Percentiles rank a stretch among this genome's conserved stretches.
These are phyloP conservation scores for Hypanus sabinus DNA, from an alignment of 2,113 vertebrate genomes.

Conservation along the genomic window DNA sequence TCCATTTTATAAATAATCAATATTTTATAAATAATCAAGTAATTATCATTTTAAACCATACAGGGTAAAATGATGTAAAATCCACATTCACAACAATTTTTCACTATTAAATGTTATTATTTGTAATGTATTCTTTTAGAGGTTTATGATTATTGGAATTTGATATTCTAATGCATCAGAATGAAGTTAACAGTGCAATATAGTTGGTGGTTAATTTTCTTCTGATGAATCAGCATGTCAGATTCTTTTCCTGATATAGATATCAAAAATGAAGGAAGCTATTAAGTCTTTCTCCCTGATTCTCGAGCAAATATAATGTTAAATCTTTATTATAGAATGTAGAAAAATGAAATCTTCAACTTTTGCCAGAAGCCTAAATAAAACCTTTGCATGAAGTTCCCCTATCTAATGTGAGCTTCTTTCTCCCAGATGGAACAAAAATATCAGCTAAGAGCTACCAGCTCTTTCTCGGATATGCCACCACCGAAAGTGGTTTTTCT, in stretches of 20 bases:
- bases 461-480: not conserved
- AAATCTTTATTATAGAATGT: not conserved
- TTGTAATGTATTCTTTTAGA: too few species aligned
- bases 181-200: too few species aligned
- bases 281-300: not conserved
- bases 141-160: too few species aligned
- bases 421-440: too few species aligned
- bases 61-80: too few species aligned
- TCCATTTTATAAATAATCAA: not conserved
- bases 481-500: not conserved
- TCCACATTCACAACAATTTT: too few species aligned
- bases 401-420: not conserved
- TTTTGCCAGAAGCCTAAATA: not conserved
- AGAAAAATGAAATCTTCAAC: not conserved
- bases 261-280: not conserved
- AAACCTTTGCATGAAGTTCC: not conserved
- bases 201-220: too few species aligned
- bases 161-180: too few species aligned
- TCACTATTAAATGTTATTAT: too few species aligned
- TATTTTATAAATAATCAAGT: not conserved
- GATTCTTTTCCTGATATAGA: too few species aligned
- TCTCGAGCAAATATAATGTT: not conserved
- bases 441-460: not conserved
- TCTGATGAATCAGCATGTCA: not conserved
- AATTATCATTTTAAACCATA: too few species aligned